Conservation (phyloP, 2,797 vertebrate genomes). For the Gastrophryne carolinensis region DNA sequence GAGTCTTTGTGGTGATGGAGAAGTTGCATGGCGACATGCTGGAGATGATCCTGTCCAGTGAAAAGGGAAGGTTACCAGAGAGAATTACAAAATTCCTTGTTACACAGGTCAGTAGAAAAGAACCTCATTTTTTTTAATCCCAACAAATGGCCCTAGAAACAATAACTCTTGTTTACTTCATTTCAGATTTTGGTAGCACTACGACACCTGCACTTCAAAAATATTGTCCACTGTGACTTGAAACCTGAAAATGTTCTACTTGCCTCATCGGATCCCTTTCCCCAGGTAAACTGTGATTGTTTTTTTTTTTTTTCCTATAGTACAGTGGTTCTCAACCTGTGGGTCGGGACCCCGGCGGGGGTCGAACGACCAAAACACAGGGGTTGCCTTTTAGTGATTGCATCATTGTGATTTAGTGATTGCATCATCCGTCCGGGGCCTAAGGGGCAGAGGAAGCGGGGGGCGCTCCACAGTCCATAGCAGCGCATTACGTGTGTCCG, state of each 20-base stretch:
- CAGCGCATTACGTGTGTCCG: no score
- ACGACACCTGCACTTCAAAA: slow-evolving; percentile 97
- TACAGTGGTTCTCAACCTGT: no score
- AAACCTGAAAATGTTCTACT: slow-evolving; percentile 95
- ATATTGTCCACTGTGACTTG: slow-evolving; percentile 96
- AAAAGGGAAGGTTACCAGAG: slow-evolving; percentile 92
- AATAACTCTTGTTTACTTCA: not conserved
- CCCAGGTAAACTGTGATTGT: slow-evolving; percentile 76
- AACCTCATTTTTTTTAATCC: not conserved
- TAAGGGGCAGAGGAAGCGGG: no score
- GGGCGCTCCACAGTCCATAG: no score
- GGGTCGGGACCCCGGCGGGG: no score
- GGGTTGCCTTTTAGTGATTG: no score
- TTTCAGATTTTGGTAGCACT: slow-evolving; percentile 90
- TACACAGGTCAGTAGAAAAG: slow-evolving; percentile 79
- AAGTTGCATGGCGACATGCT: slow-evolving; percentile 98
- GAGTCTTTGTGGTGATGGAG: slow-evolving; percentile 97
- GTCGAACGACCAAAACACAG: no score
- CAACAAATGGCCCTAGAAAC: not conserved
- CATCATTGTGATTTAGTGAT: no score
- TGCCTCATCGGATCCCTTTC: slow-evolving; percentile 89
- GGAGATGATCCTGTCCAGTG: slow-evolving; percentile 97
- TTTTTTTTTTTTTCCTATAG: no score
- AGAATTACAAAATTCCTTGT: slow-evolving; percentile 94
- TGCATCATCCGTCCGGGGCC: no score